Evolutionary conservation across 2,888 invertebrate genomes (phyloP).

Genomic region (Meteorus colon): DNA sequence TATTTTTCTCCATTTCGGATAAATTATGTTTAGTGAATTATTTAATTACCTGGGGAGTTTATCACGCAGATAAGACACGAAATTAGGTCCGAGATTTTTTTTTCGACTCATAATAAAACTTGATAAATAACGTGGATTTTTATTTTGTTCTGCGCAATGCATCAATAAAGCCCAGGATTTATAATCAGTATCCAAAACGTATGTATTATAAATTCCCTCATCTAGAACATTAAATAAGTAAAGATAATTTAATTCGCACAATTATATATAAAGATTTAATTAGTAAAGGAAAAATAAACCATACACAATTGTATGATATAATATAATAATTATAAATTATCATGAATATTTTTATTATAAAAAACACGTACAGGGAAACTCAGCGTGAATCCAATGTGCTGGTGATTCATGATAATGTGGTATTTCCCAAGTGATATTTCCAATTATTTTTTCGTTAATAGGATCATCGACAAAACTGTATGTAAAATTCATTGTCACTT

Average conservation of each 20-base stretch:
- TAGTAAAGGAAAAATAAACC: no score
- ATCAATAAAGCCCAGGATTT: conserved; percentile 87
- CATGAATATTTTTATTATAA: background rate
- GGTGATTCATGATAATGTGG: conserved; percentile 77
- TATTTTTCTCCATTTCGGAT: background rate
- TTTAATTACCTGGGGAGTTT: conserved; percentile 77
- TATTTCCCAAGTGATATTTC: conserved; percentile 91
- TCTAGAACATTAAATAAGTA: conserved; percentile 74
- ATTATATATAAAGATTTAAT: no score
- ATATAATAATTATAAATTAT: background rate
- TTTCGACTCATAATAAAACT: conserved; percentile 86
- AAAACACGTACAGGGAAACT: conserved; percentile 81
- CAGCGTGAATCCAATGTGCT: conserved; percentile 91
- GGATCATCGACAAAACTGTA: conserved; percentile 91
- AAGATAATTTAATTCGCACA: background rate
- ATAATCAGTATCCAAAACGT: conserved; percentile 89
- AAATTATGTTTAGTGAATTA: no score
- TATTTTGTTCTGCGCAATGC: conserved; percentile 89
- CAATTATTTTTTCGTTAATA: conserved; percentile 83
- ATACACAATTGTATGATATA: no score
- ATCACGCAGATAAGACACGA: conserved; percentile 84
- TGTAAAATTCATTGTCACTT: conserved; percentile 91
- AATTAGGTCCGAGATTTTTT: conserved; percentile 78
- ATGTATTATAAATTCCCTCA: conserved; percentile 91
- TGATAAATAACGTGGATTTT: conserved; percentile 85